Percentiles rank a stretch among this genome's conserved stretches.
Evolutionary conservation across 1,140 invertebrate species (phyloP).

Genomic region (Leptoteleia sp.): DNA sequence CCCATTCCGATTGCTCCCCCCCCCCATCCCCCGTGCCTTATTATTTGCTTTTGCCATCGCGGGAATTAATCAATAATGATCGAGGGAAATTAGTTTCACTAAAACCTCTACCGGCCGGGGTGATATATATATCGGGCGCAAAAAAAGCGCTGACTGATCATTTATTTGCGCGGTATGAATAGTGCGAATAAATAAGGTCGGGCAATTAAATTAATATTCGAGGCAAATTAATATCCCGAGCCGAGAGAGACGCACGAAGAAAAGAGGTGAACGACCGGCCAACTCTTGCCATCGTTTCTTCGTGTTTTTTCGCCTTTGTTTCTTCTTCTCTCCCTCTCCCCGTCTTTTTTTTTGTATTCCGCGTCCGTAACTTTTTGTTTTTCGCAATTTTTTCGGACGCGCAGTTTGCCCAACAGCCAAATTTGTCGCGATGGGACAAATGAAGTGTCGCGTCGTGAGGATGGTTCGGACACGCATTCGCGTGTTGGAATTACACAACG

Average conservation of each 20-base stretch:
- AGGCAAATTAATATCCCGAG: too few species aligned
- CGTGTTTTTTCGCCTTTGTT: too few species aligned
- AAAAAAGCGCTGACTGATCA: slow-evolving; percentile 38
- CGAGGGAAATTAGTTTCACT: slow-evolving; percentile 19
- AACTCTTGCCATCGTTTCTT: slow-evolving; percentile 6
- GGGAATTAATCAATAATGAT: slow-evolving; percentile 40
- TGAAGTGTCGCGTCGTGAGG: slow-evolving; percentile 71
- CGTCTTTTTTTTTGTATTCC: too few species aligned
- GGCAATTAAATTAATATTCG: slow-evolving; percentile 41
- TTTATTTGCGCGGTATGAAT: slow-evolving; percentile 39
- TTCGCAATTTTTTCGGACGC: slow-evolving; percentile 8
- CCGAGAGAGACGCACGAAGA: slow-evolving; percentile 4
- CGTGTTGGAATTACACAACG: slow-evolving; percentile 71
- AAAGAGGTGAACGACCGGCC: slow-evolving; percentile 26
- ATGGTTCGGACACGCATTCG: slow-evolving; percentile 70
- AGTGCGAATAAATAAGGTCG: slow-evolving; percentile 19
- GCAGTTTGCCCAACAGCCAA: slow-evolving; percentile 5
- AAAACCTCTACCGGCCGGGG: slow-evolving; percentile 1
- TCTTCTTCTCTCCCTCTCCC: too few species aligned
- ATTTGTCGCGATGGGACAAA: slow-evolving; percentile 60
- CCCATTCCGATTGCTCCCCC: too few species aligned
- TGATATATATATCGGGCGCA: slow-evolving; percentile 15
- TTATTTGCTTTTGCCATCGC: slow-evolving; percentile 21
- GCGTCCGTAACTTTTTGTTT: too few species aligned
- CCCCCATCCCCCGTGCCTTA: slow-evolving; percentile 14